A percentile compares a stretch with the other conserved stretches of the same genome.
These are phyloP conservation scores for Coilia nasus DNA, from an alignment of 2,797 vertebrate species.

Conservation along the genomic window DNA sequence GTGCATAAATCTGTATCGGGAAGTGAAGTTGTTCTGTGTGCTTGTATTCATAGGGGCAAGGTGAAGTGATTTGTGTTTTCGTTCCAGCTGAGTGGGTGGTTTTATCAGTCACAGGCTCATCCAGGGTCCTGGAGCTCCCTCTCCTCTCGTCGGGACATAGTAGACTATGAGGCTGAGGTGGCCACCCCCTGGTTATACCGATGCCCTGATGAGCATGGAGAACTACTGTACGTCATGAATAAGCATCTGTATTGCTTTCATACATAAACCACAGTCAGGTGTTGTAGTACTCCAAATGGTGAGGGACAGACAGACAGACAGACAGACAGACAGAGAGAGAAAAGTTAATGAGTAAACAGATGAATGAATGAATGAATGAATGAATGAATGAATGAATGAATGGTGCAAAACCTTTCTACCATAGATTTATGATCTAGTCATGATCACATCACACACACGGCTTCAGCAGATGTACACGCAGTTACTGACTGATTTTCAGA, in stretches of 20 bases:
- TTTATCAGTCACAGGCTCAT: background rate
- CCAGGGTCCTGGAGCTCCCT: background rate
- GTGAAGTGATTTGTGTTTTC: background rate
- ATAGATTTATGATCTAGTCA: background rate
- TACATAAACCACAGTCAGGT: background rate
- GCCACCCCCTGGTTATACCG: background rate
- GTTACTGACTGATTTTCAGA: background rate
- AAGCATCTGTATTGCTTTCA: background rate
- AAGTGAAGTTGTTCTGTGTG: background rate
- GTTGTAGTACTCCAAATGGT: background rate
- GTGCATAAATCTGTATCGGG: background rate
- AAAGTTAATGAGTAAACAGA: no score
- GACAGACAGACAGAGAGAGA: no score
- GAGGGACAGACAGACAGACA: no score
- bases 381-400: background rate
- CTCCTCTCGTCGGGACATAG: background rate
- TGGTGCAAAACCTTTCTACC: background rate
- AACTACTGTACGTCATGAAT: background rate
- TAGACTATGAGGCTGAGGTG: background rate
- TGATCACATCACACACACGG: background rate
- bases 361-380: no score
- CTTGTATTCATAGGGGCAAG: background rate
- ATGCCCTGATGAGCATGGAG: background rate
- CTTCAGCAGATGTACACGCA: background rate
- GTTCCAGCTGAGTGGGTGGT: background rate